phyloP scores from a whole-genome alignment of 2,797 vertebrate genomes.

The Sebastiscus albofasciatus region DNA sequence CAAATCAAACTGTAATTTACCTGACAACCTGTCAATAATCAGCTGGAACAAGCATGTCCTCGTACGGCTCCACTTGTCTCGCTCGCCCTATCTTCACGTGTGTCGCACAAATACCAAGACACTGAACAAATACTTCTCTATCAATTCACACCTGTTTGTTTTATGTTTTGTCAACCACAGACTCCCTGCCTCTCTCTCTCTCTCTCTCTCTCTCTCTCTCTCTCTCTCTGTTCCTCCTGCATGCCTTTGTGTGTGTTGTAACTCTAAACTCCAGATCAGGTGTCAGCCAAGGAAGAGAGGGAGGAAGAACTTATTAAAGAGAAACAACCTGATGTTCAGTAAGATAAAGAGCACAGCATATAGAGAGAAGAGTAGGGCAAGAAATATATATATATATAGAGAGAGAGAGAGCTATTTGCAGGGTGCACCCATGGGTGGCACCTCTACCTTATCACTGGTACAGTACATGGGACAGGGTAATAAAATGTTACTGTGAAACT shows the following conservation, averaged over 20 bases:
- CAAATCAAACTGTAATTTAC: conserved; percentile 44
- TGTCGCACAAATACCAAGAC: conserved; percentile 28
- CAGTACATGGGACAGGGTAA: background rate
- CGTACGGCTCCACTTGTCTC: background rate
- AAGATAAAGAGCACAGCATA: background rate
- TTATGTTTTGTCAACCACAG: conserved; percentile 27
- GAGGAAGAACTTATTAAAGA: background rate
- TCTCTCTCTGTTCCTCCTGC: conserved; percentile 3
- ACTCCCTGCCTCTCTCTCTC: background rate
- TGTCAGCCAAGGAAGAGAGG: conserved; percentile 39
- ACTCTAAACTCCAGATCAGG: conserved; percentile 65
- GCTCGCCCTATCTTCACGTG: background rate
- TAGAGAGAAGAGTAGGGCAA: background rate
- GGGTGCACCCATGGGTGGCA: conserved; percentile 11
- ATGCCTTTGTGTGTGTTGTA: conserved; percentile 52
- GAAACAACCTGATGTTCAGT: conserved; percentile 11
- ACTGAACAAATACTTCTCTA: conserved; percentile 32
- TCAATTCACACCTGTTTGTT: conserved; percentile 52
- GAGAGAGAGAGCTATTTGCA: background rate
- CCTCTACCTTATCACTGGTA: background rate
- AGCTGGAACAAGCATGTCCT: conserved; percentile 2
- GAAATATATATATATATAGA: background rate
- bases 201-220: background rate
- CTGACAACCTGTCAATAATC: conserved; percentile 27
- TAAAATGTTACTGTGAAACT: conserved; percentile 4